phyloP scores from a whole-genome alignment of 2,113 vertebrate species.

The Chaetorhynchus papuensis region DNA sequence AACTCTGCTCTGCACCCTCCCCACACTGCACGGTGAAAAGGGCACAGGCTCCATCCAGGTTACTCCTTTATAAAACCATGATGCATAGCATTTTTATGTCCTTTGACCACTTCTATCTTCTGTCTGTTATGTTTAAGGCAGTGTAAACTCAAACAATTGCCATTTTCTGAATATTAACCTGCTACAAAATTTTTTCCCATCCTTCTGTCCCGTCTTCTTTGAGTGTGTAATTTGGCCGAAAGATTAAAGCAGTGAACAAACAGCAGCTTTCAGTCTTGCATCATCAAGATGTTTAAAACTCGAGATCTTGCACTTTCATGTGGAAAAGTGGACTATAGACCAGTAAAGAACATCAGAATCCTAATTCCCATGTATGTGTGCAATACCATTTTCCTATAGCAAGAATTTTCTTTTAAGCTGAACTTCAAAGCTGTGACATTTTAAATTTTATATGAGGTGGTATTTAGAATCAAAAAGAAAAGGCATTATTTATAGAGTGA shows the following conservation, averaged over 20 bases:
- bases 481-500: not conserved
- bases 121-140: not conserved
- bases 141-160: not conserved
- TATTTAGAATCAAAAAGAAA: not conserved
- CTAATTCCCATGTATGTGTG: not conserved
- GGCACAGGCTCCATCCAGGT: not conserved
- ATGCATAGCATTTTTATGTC: not conserved
- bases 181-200: not conserved
- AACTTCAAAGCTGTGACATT: conserved; percentile 8
- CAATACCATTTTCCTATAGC: not conserved
- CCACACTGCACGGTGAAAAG: not conserved
- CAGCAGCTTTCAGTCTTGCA: not conserved
- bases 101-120: not conserved
- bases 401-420: not conserved
- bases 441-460: not conserved
- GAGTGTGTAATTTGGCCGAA: not conserved
- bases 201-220: not conserved
- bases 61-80: not conserved
- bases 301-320: not conserved
- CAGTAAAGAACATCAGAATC: not conserved
- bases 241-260: not conserved
- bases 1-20: not conserved
- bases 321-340: not conserved
- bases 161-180: not conserved
- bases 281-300: not conserved